Conservation (phyloP, 2,888 invertebrate species). For the Chamaedrilus cognettii region DNA sequence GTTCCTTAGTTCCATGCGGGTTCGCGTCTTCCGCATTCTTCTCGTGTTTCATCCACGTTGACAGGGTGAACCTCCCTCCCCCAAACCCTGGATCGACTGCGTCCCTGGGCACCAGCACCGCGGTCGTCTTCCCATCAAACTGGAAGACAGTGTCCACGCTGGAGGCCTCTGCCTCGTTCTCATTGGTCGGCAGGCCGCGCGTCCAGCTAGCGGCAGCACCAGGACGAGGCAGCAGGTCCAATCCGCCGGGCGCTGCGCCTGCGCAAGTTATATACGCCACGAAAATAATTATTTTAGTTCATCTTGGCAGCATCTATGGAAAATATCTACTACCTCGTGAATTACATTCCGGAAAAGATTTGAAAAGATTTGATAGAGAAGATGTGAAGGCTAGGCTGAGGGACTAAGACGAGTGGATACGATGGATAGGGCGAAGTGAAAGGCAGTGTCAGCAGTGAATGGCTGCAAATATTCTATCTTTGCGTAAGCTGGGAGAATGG, state of each 20-base stretch:
- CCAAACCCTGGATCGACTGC: slow-evolving; percentile 62
- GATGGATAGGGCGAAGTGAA: too few relatives aligned
- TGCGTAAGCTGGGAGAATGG: too few relatives aligned
- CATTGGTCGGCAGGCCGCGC: slow-evolving; percentile 76
- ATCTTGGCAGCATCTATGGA: too few relatives aligned
- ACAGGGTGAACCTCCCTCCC: slow-evolving; percentile 82
- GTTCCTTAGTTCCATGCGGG: slow-evolving; percentile 74
- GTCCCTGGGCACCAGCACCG: slow-evolving; percentile 65
- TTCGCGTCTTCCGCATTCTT: slow-evolving; percentile 54
- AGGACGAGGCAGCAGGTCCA: slow-evolving; percentile 84
- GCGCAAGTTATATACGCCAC: too few relatives aligned
- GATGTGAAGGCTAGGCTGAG: too few relatives aligned
- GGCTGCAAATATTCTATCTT: too few relatives aligned
- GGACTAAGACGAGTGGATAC: too few relatives aligned
- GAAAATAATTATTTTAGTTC: too few relatives aligned
- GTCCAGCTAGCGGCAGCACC: slow-evolving; percentile 77
- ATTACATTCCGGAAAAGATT: too few relatives aligned
- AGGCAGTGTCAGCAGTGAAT: too few relatives aligned
- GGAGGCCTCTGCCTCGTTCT: slow-evolving; percentile 78
- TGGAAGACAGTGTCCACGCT: slow-evolving; percentile 91
- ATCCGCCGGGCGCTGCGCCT: neutral
- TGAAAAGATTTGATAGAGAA: too few relatives aligned
- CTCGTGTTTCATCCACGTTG: slow-evolving; percentile 94
- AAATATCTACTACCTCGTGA: too few relatives aligned
- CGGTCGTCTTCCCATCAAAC: slow-evolving; percentile 89